A percentile compares a stretch with the other conserved stretches of the same genome.
phyloP scores from a whole-genome alignment of 2,113 vertebrate species.

The Mionectes macconnelli region DNA sequence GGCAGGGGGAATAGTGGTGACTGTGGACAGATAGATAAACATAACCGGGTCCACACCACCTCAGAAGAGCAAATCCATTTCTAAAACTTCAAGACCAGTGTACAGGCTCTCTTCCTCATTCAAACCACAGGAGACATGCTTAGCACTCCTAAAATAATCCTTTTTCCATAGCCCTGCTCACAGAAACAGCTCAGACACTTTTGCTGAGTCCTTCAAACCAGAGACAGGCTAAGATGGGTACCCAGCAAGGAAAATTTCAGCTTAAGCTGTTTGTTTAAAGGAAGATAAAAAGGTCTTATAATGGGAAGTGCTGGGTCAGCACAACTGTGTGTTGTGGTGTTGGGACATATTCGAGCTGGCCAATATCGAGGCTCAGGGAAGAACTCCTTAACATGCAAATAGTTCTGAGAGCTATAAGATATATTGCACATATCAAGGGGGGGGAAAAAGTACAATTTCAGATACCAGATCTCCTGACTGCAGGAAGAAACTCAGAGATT shows the following conservation, averaged over 20 bases:
- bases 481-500: background rate
- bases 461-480: background rate
- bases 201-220: background rate
- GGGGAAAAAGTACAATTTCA: background rate
- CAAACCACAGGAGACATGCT: background rate
- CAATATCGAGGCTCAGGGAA: background rate
- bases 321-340: background rate
- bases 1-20: background rate
- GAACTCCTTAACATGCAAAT: background rate
- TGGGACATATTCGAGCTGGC: background rate
- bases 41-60: rapidly evolving
- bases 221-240: background rate
- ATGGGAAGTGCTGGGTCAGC: background rate
- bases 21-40: background rate
- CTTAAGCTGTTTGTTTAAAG: background rate
- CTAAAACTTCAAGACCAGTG: background rate
- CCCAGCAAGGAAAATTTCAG: background rate
- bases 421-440: background rate
- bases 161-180: background rate
- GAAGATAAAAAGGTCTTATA: background rate
- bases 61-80: background rate
- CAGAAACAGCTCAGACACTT: background rate
- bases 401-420: background rate
- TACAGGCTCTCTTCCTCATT: rapidly evolving
- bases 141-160: background rate